Conservation (phyloP, 2,888 invertebrate species). For the Allolobophora icterica region DNA sequence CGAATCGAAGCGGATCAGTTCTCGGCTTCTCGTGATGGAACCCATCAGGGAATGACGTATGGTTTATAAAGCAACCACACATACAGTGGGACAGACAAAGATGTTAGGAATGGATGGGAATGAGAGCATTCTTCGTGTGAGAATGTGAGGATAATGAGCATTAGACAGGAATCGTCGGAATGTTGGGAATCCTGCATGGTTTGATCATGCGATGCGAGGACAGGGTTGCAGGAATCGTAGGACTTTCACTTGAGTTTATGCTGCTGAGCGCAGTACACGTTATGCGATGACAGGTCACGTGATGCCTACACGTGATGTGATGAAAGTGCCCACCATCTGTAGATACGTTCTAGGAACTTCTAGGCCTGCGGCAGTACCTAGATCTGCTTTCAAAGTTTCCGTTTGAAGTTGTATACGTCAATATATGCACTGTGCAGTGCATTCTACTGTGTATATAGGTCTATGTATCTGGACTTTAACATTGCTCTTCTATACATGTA, state of each 20-base stretch:
- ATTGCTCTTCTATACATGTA: no score
- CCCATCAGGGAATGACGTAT: no score
- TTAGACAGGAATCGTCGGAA: background rate
- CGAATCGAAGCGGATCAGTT: no score
- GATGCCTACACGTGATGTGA: background rate
- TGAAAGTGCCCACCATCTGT: background rate
- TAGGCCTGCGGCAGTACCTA: constrained; percentile 1
- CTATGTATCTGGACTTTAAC: no score
- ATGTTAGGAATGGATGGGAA: background rate
- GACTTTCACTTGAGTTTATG: background rate
- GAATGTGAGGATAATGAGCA: background rate
- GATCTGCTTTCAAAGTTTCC: background rate
- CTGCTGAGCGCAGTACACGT: background rate
- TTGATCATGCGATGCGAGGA: background rate
- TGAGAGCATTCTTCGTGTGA: background rate
- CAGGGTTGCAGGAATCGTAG: background rate
- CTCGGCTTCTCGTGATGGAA: no score
- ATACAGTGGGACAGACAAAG: no score
- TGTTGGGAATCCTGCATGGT: background rate
- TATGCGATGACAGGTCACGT: background rate
- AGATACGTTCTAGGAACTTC: background rate
- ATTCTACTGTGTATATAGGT: no score
- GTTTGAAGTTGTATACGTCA: background rate
- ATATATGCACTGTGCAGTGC: no score
- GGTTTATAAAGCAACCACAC: no score